Evolutionary conservation across 2,797 vertebrate genomes (phyloP), one percentile per base, ranked within the genome.

Genomic region (Galagoides demidoff): DNA sequence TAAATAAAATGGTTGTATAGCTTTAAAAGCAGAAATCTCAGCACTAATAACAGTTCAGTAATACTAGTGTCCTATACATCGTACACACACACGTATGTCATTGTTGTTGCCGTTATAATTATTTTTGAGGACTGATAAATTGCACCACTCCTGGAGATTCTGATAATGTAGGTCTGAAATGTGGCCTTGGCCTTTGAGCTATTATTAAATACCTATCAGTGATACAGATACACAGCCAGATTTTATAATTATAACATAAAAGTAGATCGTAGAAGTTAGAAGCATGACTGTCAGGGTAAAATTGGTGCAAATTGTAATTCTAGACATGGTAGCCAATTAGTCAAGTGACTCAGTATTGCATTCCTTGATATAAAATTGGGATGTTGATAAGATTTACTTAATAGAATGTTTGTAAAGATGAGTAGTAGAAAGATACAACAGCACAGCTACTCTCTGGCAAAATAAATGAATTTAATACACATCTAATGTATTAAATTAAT

Each of bases 211-310:
- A 85, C 13, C 22, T 45, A n/a, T 77, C 45, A 49, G 1, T 77
- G 19, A 83, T 57, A 59, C 16, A 84, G 61, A 79, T 34, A 66
- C 2, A 68, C 8, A 59, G 20, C 3, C 34, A 88, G 20, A 6
- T 83, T 92, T 88, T 82, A 81, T 66, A 90, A 90, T 45, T 92
- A 29, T 1, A 74, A 19, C 78, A 78, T 73, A 74, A 87, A 73
- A 77, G 37, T 22, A 83, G 27, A 63, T 57, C 16, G 43, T 29
- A 37, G 64, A 89, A 57, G 23, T 52, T 55, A 85, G 68, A 91
- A 93, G 61, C 11, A 76, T n/a, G 84, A 57, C 37, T 5, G 89
- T 82, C 23, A 92, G 85, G 92, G 19, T 84, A 57, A 91, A 89
- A 64, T 5, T 63, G 39, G 19, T 70, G 13, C 5, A 12, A 92